phyloP scores from a whole-genome alignment of 1,140 invertebrate genomes.

The Metaphire vulgaris region DNA sequence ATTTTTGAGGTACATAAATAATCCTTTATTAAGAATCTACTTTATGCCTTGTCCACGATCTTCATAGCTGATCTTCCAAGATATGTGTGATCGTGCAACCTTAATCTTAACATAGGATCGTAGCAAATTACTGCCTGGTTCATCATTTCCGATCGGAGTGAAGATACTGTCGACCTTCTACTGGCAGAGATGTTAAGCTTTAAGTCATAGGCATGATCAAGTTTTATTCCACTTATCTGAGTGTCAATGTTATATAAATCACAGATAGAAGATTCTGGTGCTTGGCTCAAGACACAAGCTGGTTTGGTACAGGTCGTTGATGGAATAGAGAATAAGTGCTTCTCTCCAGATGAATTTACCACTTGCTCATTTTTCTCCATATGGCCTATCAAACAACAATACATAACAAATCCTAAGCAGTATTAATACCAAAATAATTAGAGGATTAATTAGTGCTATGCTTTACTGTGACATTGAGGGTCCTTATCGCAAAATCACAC shows the following conservation, averaged over 20 bases:
- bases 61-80: background rate
- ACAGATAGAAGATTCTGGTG: background rate
- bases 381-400: background rate
- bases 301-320: background rate
- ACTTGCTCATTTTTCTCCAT: background rate
- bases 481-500: too few relatives aligned
- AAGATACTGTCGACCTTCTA: background rate
- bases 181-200: background rate
- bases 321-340: background rate
- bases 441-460: too few relatives aligned
- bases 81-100: conserved; percentile 1
- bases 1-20: too few relatives aligned
- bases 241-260: background rate
- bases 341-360: background rate
- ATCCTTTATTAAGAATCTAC: too few relatives aligned
- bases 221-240: background rate
- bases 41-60: background rate
- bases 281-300: background rate
- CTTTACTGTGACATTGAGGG: too few relatives aligned
- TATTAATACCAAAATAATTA: too few relatives aligned
- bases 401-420: too few relatives aligned
- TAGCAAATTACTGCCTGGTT: background rate
- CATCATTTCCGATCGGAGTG: background rate
- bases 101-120: background rate
- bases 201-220: background rate